A percentile compares a stretch with the other conserved stretches of the same genome.
These are phyloP conservation scores for Ictidomys tridecemlineatus DNA, from an alignment of 2,113 vertebrate genomes.

Conservation along the genomic window DNA sequence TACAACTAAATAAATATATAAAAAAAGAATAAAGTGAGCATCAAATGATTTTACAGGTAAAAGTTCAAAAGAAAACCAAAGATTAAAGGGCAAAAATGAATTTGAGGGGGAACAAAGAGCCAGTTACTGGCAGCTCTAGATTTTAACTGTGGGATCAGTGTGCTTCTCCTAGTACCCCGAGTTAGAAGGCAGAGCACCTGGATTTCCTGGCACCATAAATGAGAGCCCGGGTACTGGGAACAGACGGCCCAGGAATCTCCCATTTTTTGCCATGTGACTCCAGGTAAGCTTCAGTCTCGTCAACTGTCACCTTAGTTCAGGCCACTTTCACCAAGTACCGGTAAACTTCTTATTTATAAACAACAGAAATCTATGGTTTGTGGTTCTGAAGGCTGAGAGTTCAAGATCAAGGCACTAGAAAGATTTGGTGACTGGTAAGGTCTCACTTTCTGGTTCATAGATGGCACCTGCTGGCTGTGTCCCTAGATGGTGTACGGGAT, in stretches of 20 bases:
- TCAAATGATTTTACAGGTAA: constrained; percentile 20
- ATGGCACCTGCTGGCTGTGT: background rate
- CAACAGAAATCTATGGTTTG: background rate
- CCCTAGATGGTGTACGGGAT: background rate
- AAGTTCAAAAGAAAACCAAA: background rate
- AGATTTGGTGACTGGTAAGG: background rate
- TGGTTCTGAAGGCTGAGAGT: background rate
- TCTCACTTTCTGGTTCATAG: background rate
- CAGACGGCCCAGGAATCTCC: background rate
- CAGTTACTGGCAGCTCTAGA: background rate
- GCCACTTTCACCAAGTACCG: background rate
- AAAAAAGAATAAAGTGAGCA: background rate
- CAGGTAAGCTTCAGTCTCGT: background rate
- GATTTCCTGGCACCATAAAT: background rate
- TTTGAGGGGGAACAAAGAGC: background rate
- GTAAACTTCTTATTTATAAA: background rate
- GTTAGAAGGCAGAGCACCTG: background rate
- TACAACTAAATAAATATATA: too few relatives aligned
- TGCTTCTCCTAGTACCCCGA: background rate
- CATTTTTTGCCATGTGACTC: background rate
- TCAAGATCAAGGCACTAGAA: background rate
- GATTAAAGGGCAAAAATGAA: constrained; percentile 5
- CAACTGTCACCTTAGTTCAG: background rate
- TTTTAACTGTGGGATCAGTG: background rate
- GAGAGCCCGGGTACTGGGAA: background rate